These are phyloP conservation scores for Dicrurus megarhynchus DNA, from an alignment of 2,113 vertebrate species.

Conservation along the genomic window DNA sequence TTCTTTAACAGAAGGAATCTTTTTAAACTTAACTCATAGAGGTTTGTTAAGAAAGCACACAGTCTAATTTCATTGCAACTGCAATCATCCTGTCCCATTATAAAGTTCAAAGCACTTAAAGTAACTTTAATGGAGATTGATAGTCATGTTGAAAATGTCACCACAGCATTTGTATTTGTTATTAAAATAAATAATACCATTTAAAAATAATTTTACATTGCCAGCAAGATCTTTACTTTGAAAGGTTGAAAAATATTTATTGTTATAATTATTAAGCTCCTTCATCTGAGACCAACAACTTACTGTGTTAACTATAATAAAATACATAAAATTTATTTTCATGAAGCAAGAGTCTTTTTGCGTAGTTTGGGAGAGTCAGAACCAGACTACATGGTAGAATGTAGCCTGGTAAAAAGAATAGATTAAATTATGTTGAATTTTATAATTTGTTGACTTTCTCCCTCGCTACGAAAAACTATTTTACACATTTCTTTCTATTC, in stretches of 20 bases:
- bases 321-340: background rate
- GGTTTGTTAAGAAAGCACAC: background rate
- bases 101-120: constrained; percentile 23
- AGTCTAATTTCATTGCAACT: background rate
- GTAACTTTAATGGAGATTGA: background rate
- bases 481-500: background rate
- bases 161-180: background rate
- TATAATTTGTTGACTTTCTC: background rate
- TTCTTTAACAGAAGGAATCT: background rate
- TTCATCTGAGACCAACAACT: background rate
- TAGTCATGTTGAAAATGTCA: constrained; percentile 28
- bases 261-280: background rate
- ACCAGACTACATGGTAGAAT: background rate
- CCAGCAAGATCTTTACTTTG: background rate
- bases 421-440: background rate
- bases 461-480: accelerated
- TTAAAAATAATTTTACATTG: background rate
- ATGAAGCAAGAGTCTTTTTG: background rate
- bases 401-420: background rate
- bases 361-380: background rate
- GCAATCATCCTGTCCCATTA: background rate
- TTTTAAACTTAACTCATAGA: background rate
- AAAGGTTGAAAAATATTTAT: background rate
- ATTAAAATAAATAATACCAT: background rate
- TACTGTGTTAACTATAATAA: background rate